Conservation (phyloP, 2,797 vertebrate genomes). For the Alcedo quadribrachys region DNA sequence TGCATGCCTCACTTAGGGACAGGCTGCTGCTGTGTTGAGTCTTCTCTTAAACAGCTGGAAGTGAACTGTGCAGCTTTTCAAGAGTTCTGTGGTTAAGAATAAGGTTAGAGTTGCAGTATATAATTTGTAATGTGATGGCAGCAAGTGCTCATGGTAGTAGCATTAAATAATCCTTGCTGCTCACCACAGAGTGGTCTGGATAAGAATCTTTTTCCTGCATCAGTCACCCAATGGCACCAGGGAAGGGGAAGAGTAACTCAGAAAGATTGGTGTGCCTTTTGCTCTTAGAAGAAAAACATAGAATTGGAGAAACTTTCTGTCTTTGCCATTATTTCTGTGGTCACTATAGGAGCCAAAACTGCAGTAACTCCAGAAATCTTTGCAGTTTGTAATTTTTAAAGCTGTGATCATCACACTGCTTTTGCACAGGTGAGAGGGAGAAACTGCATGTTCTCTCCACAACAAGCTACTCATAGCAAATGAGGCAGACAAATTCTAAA, state of each 20-base stretch:
- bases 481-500: background rate
- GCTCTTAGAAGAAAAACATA: background rate
- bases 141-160: background rate
- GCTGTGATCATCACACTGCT: background rate
- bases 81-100: background rate
- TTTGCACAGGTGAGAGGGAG: background rate
- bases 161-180: background rate
- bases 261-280: background rate
- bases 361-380: background rate
- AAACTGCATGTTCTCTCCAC: accelerated
- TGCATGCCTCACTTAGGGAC: background rate
- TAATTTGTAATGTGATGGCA: background rate
- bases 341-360: background rate
- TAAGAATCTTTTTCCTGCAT: background rate
- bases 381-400: background rate
- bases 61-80: background rate
- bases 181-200: background rate
- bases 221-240: background rate
- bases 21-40: background rate
- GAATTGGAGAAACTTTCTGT: background rate
- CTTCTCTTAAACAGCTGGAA: background rate
- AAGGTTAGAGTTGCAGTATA: background rate
- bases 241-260: background rate
- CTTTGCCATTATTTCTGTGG: accelerated
- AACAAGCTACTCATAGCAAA: background rate